Percentiles rank a stretch among this genome's conserved stretches.
phyloP scores from a whole-genome alignment of 2,888 invertebrate genomes.

The Hydrotaea cyrtoneurina region DNA sequence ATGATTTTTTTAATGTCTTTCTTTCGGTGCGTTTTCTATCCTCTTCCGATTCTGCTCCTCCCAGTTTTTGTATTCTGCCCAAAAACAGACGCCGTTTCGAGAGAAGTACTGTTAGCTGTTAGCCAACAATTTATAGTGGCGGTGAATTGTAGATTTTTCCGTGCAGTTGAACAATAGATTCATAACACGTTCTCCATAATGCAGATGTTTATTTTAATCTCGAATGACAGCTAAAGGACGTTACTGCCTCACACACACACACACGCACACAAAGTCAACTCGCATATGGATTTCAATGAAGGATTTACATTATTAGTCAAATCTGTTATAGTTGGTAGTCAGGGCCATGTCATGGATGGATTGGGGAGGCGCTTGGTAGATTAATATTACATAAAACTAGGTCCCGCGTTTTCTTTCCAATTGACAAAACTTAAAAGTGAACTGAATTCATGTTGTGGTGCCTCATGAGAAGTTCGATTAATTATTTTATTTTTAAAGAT shows the following conservation, averaged over 20 bases:
- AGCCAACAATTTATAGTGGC: slow-evolving; percentile 74
- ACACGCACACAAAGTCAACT: not conserved
- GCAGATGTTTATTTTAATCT: slow-evolving; percentile 71
- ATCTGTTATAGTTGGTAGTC: too few relatives aligned
- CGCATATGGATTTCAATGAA: not conserved
- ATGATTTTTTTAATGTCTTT: slow-evolving; percentile 57
- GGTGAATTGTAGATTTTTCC: slow-evolving; percentile 73
- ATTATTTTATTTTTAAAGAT: too few relatives aligned
- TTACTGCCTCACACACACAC: slow-evolving; percentile 19
- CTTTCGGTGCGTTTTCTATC: slow-evolving; percentile 24
- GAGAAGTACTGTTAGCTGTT: too few relatives aligned
- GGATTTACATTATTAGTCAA: not conserved
- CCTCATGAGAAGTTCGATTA: too few relatives aligned
- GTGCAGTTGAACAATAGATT: slow-evolving; percentile 78
- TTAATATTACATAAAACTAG: too few relatives aligned
- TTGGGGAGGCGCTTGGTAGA: too few relatives aligned
- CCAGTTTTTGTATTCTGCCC: slow-evolving; percentile 14
- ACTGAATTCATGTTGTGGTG: too few relatives aligned
- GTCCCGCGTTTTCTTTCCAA: too few relatives aligned
- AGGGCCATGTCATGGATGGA: too few relatives aligned
- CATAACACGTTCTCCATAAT: slow-evolving; percentile 73
- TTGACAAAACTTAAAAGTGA: too few relatives aligned
- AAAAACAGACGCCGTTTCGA: too few relatives aligned
- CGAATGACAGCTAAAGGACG: slow-evolving; percentile 70
- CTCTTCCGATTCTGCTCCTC: not conserved